Conservation (phyloP, 2,888 invertebrate species). For the Habrosyne pyritoides region DNA sequence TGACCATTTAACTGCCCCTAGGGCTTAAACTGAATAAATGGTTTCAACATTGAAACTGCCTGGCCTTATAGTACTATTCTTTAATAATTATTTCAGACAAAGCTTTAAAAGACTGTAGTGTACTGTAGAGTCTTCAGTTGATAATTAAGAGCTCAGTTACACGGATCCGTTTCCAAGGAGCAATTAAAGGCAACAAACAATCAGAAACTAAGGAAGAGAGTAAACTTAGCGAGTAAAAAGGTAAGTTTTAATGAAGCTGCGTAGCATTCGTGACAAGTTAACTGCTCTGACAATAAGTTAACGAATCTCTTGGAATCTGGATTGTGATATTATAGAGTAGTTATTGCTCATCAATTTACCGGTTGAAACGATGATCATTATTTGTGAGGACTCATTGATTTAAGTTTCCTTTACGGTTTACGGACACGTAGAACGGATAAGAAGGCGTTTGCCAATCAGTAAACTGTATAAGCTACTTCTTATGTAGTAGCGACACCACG, state of each 20-base stretch:
- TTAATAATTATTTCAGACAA: neutral
- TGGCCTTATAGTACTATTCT: neutral
- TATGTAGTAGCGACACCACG: too few relatives aligned
- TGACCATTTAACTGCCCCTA: too few relatives aligned
- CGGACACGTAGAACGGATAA: too few relatives aligned
- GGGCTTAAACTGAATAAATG: too few relatives aligned
- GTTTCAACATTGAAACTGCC: too few relatives aligned
- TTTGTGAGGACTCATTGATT: too few relatives aligned
- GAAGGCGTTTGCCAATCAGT: too few relatives aligned
- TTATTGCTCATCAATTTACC: too few relatives aligned
- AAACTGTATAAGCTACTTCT: too few relatives aligned
- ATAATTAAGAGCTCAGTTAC: conserved; percentile 11
- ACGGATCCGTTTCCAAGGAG: neutral
- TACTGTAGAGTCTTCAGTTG: neutral
- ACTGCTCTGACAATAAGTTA: neutral
- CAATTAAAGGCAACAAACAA: conserved; percentile 3
- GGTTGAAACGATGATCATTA: too few relatives aligned
- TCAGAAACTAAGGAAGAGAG: neutral
- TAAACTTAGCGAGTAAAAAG: neutral
- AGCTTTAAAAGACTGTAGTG: neutral
- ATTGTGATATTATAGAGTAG: neutral
- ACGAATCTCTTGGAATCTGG: neutral
- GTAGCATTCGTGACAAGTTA: neutral
- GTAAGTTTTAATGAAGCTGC: neutral
- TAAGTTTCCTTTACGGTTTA: too few relatives aligned